A percentile compares a stretch with the other conserved stretches of the same genome.
Evolutionary conservation across 2,888 invertebrate species (phyloP).

Genomic region (Eudasyphora cyanicolor): DNA sequence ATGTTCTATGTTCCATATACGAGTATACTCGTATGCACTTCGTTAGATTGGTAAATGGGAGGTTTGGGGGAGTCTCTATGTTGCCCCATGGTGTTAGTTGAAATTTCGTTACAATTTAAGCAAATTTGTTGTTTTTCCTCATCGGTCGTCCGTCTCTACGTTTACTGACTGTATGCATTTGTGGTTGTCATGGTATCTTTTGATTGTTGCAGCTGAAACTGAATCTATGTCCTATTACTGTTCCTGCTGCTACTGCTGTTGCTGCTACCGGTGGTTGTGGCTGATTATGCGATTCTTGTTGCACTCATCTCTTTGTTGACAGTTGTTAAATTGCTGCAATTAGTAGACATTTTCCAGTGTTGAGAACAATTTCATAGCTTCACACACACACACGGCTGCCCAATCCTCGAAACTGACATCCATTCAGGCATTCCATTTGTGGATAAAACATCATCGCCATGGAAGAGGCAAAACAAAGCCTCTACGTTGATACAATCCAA

Average conservation of each 20-base stretch:
- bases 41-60: not conserved
- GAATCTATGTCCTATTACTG: slow-evolving; percentile 36
- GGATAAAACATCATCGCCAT: not conserved
- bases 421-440: not conserved
- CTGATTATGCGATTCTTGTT: slow-evolving; percentile 62
- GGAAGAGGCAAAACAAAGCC: not conserved
- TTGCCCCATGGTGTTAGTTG: not conserved
- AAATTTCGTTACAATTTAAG: slow-evolving; percentile 8
- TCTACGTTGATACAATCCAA: slow-evolving; percentile 29
- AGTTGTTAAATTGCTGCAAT: slow-evolving; percentile 64
- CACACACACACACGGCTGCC: not conserved
- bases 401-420: not conserved
- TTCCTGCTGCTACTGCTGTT: slow-evolving; percentile 59
- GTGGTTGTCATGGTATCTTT: slow-evolving; percentile 60
- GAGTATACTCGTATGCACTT: not conserved
- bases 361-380: slow-evolving; percentile 39
- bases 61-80: not conserved
- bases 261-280: slow-evolving; percentile 49
- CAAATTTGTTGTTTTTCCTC: slow-evolving; percentile 6
- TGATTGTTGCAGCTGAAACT: slow-evolving; percentile 41
- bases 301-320: slow-evolving; percentile 62
- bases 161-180: slow-evolving; percentile 48
- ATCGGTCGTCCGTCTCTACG: slow-evolving; percentile 5
- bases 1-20: not conserved
- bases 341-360: slow-evolving; percentile 56